Evolutionary conservation across 2,113 vertebrate genomes (phyloP).

Genomic region (Alethe diademata): DNA sequence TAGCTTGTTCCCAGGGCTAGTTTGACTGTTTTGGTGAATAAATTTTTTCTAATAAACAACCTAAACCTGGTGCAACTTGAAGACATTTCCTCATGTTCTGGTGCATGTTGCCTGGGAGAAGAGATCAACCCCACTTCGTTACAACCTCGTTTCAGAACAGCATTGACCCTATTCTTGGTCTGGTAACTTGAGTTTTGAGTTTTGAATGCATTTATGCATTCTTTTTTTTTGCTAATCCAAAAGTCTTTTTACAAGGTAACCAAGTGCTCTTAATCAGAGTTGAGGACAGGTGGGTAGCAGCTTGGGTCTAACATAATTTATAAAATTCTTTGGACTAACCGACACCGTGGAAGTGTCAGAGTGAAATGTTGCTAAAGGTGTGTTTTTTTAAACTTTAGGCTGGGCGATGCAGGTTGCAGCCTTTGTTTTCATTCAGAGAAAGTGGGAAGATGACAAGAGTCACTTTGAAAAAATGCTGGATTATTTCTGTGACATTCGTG

Average conservation of each 20-base stretch:
- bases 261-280: background rate
- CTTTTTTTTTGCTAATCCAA: background rate
- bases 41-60: background rate
- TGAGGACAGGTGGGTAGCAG: background rate
- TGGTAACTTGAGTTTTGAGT: background rate
- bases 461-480: slow-evolving; percentile 93
- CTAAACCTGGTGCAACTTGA: background rate
- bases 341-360: background rate
- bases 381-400: slow-evolving; percentile 73
- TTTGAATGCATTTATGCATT: background rate
- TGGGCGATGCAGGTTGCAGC: slow-evolving; percentile 99
- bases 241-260: background rate
- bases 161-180: background rate
- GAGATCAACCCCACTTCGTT: rapidly evolving
- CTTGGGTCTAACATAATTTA: background rate
- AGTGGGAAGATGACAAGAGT: slow-evolving; percentile 89
- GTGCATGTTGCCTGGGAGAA: background rate
- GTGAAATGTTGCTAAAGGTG: slow-evolving; percentile 29
- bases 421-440: slow-evolving; percentile 93
- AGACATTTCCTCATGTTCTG: background rate
- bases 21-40: background rate
- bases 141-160: background rate
- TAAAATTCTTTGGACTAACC: background rate
- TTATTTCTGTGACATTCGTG: slow-evolving; percentile 94
- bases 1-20: background rate